phyloP scores from a whole-genome alignment of 2,797 vertebrate species.

The Dendrocincla fuliginosa region DNA sequence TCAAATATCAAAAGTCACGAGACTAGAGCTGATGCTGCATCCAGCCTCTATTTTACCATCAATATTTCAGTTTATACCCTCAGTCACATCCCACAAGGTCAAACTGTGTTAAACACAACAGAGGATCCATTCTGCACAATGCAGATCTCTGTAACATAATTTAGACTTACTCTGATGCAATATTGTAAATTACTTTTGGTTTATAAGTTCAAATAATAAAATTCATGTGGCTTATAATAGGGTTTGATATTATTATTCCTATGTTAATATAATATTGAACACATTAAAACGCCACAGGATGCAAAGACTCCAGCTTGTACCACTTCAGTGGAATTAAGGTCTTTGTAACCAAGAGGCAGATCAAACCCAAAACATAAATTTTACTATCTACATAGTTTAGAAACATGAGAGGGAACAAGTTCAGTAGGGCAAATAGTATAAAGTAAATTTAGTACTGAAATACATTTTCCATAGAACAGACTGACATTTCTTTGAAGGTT shows the following conservation, averaged over 20 bases:
- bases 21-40: neutral
- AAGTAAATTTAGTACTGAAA: conserved; percentile 22
- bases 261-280: neutral
- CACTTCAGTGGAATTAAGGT: neutral
- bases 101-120: neutral
- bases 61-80: neutral
- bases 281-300: neutral
- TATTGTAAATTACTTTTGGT: neutral
- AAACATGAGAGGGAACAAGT: neutral
- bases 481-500: conserved; percentile 22
- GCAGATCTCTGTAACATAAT: neutral
- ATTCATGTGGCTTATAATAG: conserved; percentile 15
- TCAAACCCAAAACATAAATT: conserved; percentile 30
- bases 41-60: neutral
- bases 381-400: neutral
- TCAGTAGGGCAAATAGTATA: neutral
- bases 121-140: neutral
- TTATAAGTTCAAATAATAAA: conserved; percentile 18
- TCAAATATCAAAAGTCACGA: neutral
- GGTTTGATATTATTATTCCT: conserved; percentile 12
- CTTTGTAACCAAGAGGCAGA: conserved; percentile 5
- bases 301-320: neutral
- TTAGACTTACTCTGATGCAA: neutral
- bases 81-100: neutral
- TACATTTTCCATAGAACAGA: conserved; percentile 18